phyloP scores from a whole-genome alignment of 1,140 invertebrate species.

The Wasmannia auropunctata region DNA sequence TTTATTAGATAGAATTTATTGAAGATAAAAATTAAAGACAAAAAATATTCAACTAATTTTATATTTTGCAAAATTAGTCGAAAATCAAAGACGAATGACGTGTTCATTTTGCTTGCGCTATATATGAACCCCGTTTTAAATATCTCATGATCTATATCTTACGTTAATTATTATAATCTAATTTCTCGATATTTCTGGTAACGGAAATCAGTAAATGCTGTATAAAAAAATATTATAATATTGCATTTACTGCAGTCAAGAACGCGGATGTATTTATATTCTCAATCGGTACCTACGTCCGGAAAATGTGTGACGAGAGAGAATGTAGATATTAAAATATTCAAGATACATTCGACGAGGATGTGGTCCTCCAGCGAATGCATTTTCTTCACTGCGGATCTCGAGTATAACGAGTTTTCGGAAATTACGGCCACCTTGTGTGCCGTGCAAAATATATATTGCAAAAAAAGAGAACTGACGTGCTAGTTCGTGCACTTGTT shows the following conservation, averaged over 20 bases:
- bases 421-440: not conserved
- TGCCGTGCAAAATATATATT: constrained; percentile 11
- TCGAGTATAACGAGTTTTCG: constrained; percentile 46
- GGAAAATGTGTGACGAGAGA: not conserved
- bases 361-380: constrained; percentile 17
- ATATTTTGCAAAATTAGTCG: not conserved
- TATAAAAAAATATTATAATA: not conserved
- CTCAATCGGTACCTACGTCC: not conserved
- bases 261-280: not conserved
- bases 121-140: not conserved
- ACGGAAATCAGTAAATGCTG: not conserved
- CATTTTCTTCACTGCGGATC: constrained; percentile 10
- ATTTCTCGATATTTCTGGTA: not conserved
- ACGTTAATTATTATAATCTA: not conserved
- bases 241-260: not conserved
- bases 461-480: not conserved
- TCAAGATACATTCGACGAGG: constrained; percentile 54
- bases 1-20: too few species aligned
- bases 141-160: not conserved
- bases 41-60: not conserved
- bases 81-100: not conserved
- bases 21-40: not conserved
- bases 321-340: constrained; percentile 56
- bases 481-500: not conserved
- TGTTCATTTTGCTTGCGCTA: not conserved